Evolutionary conservation across 1,140 invertebrate genomes (phyloP).

Genomic region (Brachionus asplanchnoidis): DNA sequence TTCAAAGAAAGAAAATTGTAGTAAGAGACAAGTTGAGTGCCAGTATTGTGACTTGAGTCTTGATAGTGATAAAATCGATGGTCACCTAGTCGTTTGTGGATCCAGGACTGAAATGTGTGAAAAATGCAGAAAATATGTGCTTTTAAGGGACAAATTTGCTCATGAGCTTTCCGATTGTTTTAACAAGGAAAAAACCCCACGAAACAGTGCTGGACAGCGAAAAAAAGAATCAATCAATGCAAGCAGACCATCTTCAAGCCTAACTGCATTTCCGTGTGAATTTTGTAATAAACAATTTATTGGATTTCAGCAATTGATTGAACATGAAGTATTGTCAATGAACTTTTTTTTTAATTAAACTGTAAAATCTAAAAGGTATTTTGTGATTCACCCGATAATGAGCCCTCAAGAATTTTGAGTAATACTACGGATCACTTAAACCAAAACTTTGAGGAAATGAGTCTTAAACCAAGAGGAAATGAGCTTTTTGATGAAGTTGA

Average conservation of each 20-base stretch:
- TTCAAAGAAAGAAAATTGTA: neutral
- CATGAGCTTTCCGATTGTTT: neutral
- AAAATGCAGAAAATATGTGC: conserved; percentile 9
- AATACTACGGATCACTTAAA: neutral
- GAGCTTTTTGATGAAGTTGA: neutral
- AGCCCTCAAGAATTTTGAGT: neutral
- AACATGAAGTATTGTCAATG: neutral
- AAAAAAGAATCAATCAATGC: neutral
- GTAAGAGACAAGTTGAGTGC: conserved; percentile 1
- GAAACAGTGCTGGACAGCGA: neutral
- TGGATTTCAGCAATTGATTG: neutral
- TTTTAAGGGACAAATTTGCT: neutral
- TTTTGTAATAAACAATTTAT: neutral
- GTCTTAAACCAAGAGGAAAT: neutral
- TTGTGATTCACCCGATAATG: neutral
- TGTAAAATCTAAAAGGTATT: neutral
- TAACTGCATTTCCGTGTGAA: conserved; percentile 9
- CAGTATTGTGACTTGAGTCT: neutral
- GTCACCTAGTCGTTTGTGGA: neutral
- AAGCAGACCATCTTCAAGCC: neutral
- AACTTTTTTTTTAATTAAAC: neutral
- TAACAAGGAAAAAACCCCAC: neutral
- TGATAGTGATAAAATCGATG: neutral
- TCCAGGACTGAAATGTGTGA: neutral
- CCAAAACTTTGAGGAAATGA: neutral